These are phyloP conservation scores for Drosophila murphyi DNA, from an alignment of 1,140 invertebrate species.

Conservation along the genomic window DNA sequence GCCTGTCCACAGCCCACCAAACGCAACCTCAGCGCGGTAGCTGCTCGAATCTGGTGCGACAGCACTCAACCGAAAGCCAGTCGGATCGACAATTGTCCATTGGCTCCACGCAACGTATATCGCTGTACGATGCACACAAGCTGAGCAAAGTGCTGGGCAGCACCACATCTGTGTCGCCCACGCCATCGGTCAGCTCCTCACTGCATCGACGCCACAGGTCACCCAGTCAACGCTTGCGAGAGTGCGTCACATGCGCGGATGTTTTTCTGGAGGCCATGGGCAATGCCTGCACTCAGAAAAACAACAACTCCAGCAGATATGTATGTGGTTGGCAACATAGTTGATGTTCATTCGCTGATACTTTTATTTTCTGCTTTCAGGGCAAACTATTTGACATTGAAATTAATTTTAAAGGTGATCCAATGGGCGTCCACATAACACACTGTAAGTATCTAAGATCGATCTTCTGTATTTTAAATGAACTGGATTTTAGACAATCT, in stretches of 20 bases:
- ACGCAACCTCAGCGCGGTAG: constrained; percentile 69
- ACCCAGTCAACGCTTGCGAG: constrained; percentile 83
- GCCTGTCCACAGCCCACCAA: constrained; percentile 34
- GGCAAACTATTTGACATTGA: constrained; percentile 94
- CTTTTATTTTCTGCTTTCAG: constrained; percentile 82
- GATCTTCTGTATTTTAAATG: too few relatives aligned
- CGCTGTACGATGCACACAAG: constrained; percentile 79
- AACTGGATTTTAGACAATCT: not conserved
- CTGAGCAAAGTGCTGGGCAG: constrained; percentile 62
- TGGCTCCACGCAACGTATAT: constrained; percentile 77
- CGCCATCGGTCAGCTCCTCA: constrained; percentile 66
- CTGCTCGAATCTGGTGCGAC: constrained; percentile 76
- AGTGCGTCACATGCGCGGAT: constrained; percentile 93
- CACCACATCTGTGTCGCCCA: constrained; percentile 60
- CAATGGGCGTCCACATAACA: constrained; percentile 91
- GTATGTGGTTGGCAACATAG: constrained; percentile 85
- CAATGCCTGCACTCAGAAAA: constrained; percentile 91
- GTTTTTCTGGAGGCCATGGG: constrained; percentile 94
- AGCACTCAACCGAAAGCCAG: constrained; percentile 76
- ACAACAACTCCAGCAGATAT: constrained; percentile 93
- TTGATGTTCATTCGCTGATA: not conserved
- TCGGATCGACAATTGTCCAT: constrained; percentile 52
- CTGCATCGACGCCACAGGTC: constrained; percentile 72
- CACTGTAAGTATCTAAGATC: constrained; percentile 89
- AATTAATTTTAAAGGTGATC: constrained; percentile 90